These are phyloP conservation scores for Pangasius djambal DNA, from an alignment of 2,797 vertebrate species.

Conservation along the genomic window DNA sequence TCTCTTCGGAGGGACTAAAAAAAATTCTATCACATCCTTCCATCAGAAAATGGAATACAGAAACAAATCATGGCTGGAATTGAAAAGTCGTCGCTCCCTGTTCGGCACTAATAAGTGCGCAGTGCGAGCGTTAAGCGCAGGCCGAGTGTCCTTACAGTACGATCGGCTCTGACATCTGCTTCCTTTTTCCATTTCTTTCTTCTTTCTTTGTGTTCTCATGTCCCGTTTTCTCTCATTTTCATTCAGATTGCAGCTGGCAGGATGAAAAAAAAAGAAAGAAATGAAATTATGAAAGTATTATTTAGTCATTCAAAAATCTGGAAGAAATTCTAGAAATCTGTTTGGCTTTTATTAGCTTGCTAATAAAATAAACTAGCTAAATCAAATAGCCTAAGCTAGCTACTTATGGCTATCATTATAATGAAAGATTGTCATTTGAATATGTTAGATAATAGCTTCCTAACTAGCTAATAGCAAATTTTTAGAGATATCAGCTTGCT, in stretches of 20 bases:
- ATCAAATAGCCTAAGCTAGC: not conserved
- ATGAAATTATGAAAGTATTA: not conserved
- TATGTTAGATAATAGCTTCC: not conserved
- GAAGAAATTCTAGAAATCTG: not conserved
- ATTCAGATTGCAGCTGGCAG: not conserved
- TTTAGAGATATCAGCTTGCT: too few relatives aligned
- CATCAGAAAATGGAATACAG: slow-evolving; percentile 92
- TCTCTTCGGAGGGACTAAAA: slow-evolving; percentile 74
- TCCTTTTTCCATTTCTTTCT: slow-evolving; percentile 68
- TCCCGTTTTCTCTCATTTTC: slow-evolving; percentile 15
- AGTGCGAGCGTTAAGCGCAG: slow-evolving; percentile 94
- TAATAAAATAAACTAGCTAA: not conserved
- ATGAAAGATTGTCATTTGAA: not conserved
- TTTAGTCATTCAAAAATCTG: not conserved
- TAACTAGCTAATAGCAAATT: not conserved
- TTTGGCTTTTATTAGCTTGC: not conserved
- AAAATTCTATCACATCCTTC: slow-evolving; percentile 97
- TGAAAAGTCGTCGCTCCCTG: slow-evolving; percentile 98
- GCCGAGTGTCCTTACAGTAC: slow-evolving; percentile 88
- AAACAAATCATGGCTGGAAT: slow-evolving; percentile 99
- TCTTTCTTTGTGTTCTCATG: slow-evolving; percentile 21
- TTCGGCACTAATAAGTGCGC: slow-evolving; percentile 98
- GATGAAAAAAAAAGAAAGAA: not conserved
- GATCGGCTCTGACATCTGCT: slow-evolving; percentile 92
- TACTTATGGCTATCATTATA: not conserved